phyloP scores from a whole-genome alignment of 2,888 invertebrate genomes.

The Rhamnusium bicolor region DNA sequence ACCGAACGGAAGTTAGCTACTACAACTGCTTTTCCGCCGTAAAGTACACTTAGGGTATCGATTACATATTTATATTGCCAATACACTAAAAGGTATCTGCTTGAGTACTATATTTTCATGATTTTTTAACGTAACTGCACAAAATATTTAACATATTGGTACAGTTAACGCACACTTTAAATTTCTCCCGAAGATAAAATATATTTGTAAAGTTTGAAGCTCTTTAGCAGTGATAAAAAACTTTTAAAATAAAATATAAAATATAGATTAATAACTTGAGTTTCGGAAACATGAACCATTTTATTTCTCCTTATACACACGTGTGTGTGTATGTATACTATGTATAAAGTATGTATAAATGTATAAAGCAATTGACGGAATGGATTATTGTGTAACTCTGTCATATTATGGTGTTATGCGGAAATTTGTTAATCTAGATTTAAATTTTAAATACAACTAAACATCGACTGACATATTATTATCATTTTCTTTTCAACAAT shows the following conservation, averaged over 20 bases:
- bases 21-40: slow-evolving; percentile 56
- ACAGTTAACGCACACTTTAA: slow-evolving; percentile 10
- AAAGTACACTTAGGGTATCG: slow-evolving; percentile 58
- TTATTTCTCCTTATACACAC: no score
- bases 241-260: not conserved
- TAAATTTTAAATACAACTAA: no score
- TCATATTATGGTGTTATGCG: no score
- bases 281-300: not conserved
- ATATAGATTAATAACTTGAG: not conserved
- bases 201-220: not conserved
- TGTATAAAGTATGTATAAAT: no score
- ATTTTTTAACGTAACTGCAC: slow-evolving; percentile 37
- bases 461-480: no score
- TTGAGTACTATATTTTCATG: slow-evolving; percentile 44
- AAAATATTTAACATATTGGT: slow-evolving; percentile 13
- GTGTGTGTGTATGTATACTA: no score
- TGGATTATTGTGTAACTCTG: no score
- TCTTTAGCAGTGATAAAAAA: not conserved
- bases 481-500: no score
- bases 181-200: not conserved
- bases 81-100: slow-evolving; percentile 56
- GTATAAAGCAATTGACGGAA: no score
- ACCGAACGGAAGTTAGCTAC: slow-evolving; percentile 53
- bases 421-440: no score
- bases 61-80: slow-evolving; percentile 61